phyloP scores from a whole-genome alignment of 2,888 invertebrate species.

The Lepidochrysops patricia region DNA sequence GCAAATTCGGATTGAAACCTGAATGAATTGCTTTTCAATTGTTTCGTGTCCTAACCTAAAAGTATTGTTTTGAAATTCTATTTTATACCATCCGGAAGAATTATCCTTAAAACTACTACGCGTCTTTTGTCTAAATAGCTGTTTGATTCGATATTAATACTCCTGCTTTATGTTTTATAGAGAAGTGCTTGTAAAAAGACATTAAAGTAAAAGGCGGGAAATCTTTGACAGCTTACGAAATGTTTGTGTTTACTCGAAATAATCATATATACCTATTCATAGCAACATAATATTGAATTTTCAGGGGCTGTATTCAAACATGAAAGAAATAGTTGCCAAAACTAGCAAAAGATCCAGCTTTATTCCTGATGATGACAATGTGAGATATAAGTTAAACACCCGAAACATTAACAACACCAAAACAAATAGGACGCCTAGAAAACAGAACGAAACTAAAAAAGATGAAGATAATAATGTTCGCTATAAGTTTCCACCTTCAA shows the following conservation, averaged over 20 bases:
- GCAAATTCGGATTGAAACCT: constrained; percentile 45
- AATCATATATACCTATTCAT: neutral
- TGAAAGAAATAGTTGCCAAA: constrained; percentile 41
- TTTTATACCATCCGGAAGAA: neutral
- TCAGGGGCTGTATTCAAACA: constrained; percentile 21
- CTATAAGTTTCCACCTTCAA: constrained; percentile 51
- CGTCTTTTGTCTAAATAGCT: neutral
- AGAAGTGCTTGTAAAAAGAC: neutral
- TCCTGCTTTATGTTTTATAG: neutral
- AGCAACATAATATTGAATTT: neutral
- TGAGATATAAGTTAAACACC: constrained; percentile 56
- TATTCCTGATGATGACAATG: constrained; percentile 59
- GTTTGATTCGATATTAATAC: neutral
- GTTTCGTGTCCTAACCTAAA: constrained; percentile 20
- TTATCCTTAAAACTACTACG: neutral
- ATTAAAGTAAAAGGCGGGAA: constrained; percentile 11
- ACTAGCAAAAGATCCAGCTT: constrained; percentile 43
- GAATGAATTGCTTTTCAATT: neutral
- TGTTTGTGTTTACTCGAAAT: neutral
- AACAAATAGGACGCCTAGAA: constrained; percentile 28
- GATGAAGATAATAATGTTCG: constrained; percentile 53
- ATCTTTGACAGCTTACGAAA: constrained; percentile 3
- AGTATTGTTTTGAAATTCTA: neutral
- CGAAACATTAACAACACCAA: constrained; percentile 38
- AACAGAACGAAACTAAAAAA: constrained; percentile 29